Percentiles rank a stretch among this genome's conserved stretches.
phyloP scores from a whole-genome alignment of 2,797 vertebrate genomes.

The Labroides dimidiatus region DNA sequence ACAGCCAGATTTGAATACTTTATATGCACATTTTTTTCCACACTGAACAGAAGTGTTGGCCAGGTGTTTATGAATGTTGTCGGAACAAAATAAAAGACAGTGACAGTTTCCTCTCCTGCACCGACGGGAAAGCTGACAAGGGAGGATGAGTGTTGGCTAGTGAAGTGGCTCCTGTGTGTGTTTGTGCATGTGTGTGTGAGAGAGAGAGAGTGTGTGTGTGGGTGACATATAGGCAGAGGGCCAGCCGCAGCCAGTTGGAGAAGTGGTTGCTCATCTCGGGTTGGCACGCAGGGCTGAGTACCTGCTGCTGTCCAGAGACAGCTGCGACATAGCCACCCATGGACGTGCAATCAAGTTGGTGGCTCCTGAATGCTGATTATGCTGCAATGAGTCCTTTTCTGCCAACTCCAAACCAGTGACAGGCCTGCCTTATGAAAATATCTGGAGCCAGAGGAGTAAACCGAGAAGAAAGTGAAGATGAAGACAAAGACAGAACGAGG shows the following conservation, averaged over 20 bases:
- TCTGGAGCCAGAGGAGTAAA: conserved; percentile 43
- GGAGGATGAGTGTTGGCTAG: conserved; percentile 86
- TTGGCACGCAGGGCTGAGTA: conserved; percentile 87
- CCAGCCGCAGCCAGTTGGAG: conserved; percentile 86
- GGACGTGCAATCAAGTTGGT: conserved; percentile 87
- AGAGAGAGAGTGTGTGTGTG: conserved; percentile 17
- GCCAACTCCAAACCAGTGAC: conserved; percentile 79
- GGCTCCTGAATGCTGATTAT: conserved; percentile 87
- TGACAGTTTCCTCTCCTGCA: conserved; percentile 72
- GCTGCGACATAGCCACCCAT: conserved; percentile 92
- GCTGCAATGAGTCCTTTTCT: conserved; percentile 72
- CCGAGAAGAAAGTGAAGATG: conserved; percentile 12
- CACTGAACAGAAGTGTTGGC: conserved; percentile 56
- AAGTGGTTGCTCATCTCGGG: conserved; percentile 78
- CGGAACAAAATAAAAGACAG: conserved; percentile 55
- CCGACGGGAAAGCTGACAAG: conserved; percentile 88
- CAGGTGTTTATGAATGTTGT: conserved; percentile 67
- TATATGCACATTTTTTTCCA: conserved; percentile 36
- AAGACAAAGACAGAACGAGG: not conserved
- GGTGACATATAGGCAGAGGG: conserved; percentile 83
- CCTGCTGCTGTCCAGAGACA: conserved; percentile 88
- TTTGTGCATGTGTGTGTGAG: conserved; percentile 10
- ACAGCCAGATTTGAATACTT: conserved; percentile 37
- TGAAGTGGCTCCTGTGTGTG: conserved; percentile 64
- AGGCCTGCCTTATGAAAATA: conserved; percentile 86